These are phyloP conservation scores for Itoplectis maculator DNA, from an alignment of 2,888 invertebrate genomes.

Conservation along the genomic window DNA sequence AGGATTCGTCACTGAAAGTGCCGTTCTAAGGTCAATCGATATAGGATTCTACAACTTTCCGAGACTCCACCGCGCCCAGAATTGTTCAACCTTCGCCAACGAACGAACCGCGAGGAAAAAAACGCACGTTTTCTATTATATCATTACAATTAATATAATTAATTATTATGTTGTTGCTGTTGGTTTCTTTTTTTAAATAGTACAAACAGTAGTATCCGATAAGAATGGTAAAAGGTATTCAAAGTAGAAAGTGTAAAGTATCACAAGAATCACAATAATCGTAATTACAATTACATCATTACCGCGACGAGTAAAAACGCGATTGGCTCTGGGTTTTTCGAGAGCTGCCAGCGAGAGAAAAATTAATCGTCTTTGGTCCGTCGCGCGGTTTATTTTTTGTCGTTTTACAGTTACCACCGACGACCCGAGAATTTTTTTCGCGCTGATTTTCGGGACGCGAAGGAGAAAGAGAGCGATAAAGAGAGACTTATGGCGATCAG, in stretches of 20 bases:
- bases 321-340: constrained; percentile 1
- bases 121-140: constrained; percentile 22
- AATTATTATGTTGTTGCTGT: constrained; percentile 1
- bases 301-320: constrained; percentile 64
- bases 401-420: neutral
- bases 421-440: neutral
- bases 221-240: constrained; percentile 78
- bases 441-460: constrained; percentile 63
- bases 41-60: constrained; percentile 4
- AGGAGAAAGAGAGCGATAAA: constrained; percentile 61
- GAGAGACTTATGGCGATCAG: constrained; percentile 20
- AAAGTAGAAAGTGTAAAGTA: constrained; percentile 83
- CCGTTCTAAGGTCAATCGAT: too few relatives aligned
- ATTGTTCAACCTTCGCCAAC: constrained; percentile 65
- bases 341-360: constrained; percentile 28
- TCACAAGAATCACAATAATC: constrained; percentile 82
- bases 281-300: constrained; percentile 70
- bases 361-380: constrained; percentile 73
- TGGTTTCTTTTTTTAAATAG: constrained; percentile 50
- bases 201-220: constrained; percentile 74
- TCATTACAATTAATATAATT: neutral
- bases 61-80: constrained; percentile 11
- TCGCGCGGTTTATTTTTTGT: constrained; percentile 73
- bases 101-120: constrained; percentile 67
- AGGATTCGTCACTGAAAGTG: too few relatives aligned